Conservation (phyloP, 2,113 vertebrate species). For the Triplophysa siluroides region DNA sequence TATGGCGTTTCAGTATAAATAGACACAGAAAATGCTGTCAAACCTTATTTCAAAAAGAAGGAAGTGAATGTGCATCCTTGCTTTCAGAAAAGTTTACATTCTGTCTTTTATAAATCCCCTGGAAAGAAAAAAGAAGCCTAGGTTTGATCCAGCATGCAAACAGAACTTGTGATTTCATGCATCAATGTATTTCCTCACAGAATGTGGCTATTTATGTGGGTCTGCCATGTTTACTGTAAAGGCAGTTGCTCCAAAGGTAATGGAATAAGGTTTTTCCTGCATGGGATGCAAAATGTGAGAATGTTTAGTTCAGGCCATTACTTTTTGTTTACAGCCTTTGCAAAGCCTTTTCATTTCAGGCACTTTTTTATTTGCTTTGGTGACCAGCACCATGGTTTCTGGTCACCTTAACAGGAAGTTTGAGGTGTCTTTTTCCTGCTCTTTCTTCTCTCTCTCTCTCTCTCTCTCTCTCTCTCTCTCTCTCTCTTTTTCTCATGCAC, state of each 20-base stretch:
- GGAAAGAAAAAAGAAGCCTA: conserved; percentile 25
- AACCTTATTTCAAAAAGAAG: conserved; percentile 63
- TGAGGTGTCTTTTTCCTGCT: conserved; percentile 8
- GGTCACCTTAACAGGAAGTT: conserved; percentile 35
- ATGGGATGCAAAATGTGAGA: conserved; percentile 29
- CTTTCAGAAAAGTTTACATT: conserved; percentile 24
- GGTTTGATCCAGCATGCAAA: conserved; percentile 42
- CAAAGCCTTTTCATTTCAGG: conserved; percentile 34
- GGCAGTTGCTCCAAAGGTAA: conserved; percentile 44
- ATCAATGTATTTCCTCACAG: conserved; percentile 59
- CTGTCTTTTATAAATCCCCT: conserved; percentile 32
- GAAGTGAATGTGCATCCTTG: conserved; percentile 56
- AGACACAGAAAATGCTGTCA: conserved; percentile 63
- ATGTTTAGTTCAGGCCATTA: conserved; percentile 48
- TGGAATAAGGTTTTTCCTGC: conserved; percentile 45
- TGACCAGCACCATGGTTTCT: conserved; percentile 49
- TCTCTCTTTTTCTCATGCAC: conserved; percentile 1
- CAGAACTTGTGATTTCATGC: conserved; percentile 64
- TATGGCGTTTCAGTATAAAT: conserved; percentile 69
- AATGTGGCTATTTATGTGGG: conserved; percentile 25
- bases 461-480: no score
- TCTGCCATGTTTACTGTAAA: conserved; percentile 49
- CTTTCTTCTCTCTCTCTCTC: no score
- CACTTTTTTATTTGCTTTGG: conserved; percentile 49
- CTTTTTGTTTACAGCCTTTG: conserved; percentile 47